A percentile compares a stretch with the other conserved stretches of the same genome.
phyloP scores from a whole-genome alignment of 1,140 invertebrate genomes.

The Pantala flavescens region DNA sequence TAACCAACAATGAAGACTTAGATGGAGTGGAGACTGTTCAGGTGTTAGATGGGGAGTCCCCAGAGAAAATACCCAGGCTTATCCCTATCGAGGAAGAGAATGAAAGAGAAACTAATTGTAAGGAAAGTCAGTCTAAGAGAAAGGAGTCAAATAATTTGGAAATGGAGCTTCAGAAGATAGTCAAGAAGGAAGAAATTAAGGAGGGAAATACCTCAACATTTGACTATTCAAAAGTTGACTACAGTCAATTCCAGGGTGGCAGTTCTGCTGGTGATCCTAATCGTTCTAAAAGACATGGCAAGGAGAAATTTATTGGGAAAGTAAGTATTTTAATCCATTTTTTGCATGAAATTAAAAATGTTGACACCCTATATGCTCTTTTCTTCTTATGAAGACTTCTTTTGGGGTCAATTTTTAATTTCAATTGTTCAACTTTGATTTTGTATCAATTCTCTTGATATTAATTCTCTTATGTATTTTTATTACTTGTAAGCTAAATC shows the following conservation, averaged over 20 bases:
- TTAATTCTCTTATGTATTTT: too few relatives aligned
- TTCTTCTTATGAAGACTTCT: too few relatives aligned
- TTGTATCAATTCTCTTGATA: too few relatives aligned
- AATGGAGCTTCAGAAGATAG: neutral
- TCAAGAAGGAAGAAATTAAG: neutral
- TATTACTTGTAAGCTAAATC: too few relatives aligned
- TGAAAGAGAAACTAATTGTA: neutral
- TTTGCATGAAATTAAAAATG: too few relatives aligned
- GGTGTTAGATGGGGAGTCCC: neutral
- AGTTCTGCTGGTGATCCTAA: neutral
- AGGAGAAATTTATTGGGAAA: neutral
- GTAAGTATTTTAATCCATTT: neutral
- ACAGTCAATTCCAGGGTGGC: conserved; percentile 17
- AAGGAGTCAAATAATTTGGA: neutral
- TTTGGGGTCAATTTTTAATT: too few relatives aligned
- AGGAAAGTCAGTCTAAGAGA: neutral
- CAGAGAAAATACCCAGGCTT: neutral
- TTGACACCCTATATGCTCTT: too few relatives aligned
- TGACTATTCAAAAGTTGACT: conserved; percentile 23
- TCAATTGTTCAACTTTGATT: too few relatives aligned
- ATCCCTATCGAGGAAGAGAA: neutral
- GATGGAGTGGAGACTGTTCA: neutral
- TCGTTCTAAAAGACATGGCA: neutral
- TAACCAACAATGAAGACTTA: neutral
- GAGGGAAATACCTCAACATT: neutral